Percentiles rank a stretch among this genome's conserved stretches.
Evolutionary conservation across 2,888 invertebrate species (phyloP).

Genomic region (Apamea crenata): DNA sequence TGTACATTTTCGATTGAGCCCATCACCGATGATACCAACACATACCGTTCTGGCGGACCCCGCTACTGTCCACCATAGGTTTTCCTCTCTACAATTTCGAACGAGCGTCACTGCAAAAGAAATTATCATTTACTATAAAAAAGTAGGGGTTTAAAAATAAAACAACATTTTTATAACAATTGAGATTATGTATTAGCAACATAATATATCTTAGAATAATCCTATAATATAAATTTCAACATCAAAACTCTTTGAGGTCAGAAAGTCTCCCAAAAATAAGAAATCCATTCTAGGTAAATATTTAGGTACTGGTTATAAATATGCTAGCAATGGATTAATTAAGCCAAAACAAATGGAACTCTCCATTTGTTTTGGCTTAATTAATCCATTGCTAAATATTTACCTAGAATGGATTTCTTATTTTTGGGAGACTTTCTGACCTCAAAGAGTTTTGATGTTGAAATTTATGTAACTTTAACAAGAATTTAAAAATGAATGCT

Average conservation of each 20-base stretch:
- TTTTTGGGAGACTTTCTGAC: background rate
- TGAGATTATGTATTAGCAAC: conserved; percentile 73
- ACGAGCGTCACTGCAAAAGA: conserved; percentile 74
- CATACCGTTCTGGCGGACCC: conserved; percentile 64
- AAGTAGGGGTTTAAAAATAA: conserved; percentile 61
- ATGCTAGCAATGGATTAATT: no score
- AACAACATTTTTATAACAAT: conserved; percentile 70
- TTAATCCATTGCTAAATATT: no score
- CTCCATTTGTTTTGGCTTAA: no score
- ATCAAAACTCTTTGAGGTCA: background rate
- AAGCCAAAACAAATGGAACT: no score
- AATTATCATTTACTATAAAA: conserved; percentile 32
- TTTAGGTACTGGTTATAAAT: no score
- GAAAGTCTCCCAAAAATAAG: background rate
- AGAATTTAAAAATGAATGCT: no score
- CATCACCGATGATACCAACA: conserved; percentile 71
- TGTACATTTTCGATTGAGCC: conserved; percentile 41
- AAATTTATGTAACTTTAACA: background rate
- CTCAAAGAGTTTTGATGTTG: background rate
- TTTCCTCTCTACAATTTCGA: conserved; percentile 75
- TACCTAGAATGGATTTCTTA: background rate
- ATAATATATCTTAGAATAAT: conserved; percentile 68
- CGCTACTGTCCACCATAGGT: background rate
- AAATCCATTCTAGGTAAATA: background rate
- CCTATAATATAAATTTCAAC: conserved; percentile 41